Base-by-base conservation (phyloP, 2,797 vertebrate species). In the Hoplostethus atlanticus region DNA sequence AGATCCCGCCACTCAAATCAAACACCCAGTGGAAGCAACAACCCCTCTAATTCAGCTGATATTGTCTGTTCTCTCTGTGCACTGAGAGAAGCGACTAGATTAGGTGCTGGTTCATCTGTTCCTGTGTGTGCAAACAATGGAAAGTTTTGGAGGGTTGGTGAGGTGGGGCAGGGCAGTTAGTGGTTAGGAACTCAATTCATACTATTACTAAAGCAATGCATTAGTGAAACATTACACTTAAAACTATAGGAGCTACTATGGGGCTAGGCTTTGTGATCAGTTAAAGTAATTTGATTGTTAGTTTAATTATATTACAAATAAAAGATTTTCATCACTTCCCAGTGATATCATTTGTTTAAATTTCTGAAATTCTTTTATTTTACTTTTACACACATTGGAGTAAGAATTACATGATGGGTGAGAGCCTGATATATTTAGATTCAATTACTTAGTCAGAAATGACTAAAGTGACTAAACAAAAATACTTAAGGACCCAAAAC, bases 61-160 rank as follows among this genome's bases (percentile, higher is more conserved):
- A 90, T 90, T 91, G 90, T 91, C 92, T 93, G 88, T 93, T 94
- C 91, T 91, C 71, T 90, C 70, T 94, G 92, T 92, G 91, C 93
- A 93, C 86, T 89, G 87, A 88, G 83, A 90, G 81, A 90, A 87
- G 63, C 76, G 87, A 68, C 68, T 72, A 64, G 83, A 95, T 94
- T 95, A 94, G 80, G 34, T 62, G 67, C 82, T 88, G 93, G 89
- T 94, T 93, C 90, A 91, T 90, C 89, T 93, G 91, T 84, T 93
- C 93, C 83, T 90, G 52, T 94, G 88, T 94, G 83, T 50, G 54
- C 5, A 53, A 90, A 94, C 92, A 94, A 94, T 93, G 84, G 92
- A 83, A 84, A 76, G 68, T 86, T 92, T 92, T 73, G 60, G 77
- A 85, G 61, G 60, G 68, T 53, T 68, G 64, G 66, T 74, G 59